These are phyloP conservation scores for Chironomus tepperi DNA, from an alignment of 1,140 invertebrate genomes.

Conservation along the genomic window DNA sequence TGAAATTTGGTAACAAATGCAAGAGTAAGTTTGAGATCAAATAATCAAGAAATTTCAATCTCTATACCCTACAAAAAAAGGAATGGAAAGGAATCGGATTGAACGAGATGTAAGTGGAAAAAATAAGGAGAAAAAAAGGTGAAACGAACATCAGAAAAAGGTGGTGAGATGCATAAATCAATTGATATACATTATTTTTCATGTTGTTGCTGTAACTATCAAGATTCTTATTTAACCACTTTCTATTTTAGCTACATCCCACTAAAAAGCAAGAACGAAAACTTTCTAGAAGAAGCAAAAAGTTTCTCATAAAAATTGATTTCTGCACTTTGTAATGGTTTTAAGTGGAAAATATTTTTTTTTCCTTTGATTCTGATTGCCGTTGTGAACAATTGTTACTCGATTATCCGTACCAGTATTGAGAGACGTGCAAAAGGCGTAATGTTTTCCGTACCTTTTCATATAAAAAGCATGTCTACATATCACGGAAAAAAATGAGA, in stretches of 20 bases:
- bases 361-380: neutral
- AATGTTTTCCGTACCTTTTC: neutral
- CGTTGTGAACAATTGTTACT: neutral
- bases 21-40: neutral
- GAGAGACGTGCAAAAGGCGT: constrained; percentile 5
- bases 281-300: neutral
- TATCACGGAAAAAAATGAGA: neutral
- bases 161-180: constrained; percentile 23
- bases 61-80: no score
- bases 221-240: neutral
- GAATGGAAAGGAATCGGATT: no score
- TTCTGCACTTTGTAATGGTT: constrained; percentile 13
- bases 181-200: neutral
- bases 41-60: no score
- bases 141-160: constrained; percentile 21
- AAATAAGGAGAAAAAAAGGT: neutral
- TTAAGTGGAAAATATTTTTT: neutral
- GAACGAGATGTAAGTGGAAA: no score
- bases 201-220: neutral
- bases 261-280: neutral
- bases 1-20: no score
- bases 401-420: neutral
- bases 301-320: constrained; percentile 13
- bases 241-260: neutral
- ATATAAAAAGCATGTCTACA: neutral